A percentile compares a stretch with the other conserved stretches of the same genome.
phyloP scores from a whole-genome alignment of 2,888 invertebrate genomes.

The Coronaproctus castanopsis region DNA sequence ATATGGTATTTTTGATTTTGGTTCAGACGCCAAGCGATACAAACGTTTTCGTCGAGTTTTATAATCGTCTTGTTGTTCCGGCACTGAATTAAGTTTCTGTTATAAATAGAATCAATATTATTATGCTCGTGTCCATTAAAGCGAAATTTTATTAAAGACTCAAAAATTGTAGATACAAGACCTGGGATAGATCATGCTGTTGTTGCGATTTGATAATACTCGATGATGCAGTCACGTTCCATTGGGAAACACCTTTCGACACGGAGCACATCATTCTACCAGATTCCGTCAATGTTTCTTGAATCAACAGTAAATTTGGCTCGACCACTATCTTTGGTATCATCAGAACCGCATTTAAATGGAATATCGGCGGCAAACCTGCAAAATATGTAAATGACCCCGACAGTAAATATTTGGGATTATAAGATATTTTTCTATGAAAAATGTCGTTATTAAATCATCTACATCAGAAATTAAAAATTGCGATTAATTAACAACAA shows the following conservation, averaged over 20 bases:
- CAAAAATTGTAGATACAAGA: no score
- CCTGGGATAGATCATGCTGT: no score
- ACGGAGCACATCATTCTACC: conserved; percentile 71
- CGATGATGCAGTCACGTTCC: conserved; percentile 36
- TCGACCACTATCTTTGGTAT: conserved; percentile 73
- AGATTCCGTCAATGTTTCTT: conserved; percentile 58
- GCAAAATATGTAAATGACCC: no score
- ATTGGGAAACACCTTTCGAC: conserved; percentile 75
- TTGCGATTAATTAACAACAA: no score
- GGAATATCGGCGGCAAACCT: conserved; percentile 49
- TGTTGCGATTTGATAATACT: no score
- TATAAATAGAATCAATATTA: no score
- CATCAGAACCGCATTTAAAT: conserved; percentile 59
- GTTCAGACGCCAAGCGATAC: conserved; percentile 59
- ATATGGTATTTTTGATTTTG: conserved; percentile 55
- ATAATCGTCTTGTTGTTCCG: conserved; percentile 28
- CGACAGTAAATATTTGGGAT: no score
- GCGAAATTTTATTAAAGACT: no score
- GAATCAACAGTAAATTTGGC: conserved; percentile 77
- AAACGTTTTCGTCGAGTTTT: conserved; percentile 45
- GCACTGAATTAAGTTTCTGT: neutral
- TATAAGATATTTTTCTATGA: no score
- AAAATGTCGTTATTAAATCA: no score
- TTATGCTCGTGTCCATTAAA: no score
- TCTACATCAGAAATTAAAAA: no score